phyloP scores from a whole-genome alignment of 2,888 invertebrate species.

The Serrognathus titanus region DNA sequence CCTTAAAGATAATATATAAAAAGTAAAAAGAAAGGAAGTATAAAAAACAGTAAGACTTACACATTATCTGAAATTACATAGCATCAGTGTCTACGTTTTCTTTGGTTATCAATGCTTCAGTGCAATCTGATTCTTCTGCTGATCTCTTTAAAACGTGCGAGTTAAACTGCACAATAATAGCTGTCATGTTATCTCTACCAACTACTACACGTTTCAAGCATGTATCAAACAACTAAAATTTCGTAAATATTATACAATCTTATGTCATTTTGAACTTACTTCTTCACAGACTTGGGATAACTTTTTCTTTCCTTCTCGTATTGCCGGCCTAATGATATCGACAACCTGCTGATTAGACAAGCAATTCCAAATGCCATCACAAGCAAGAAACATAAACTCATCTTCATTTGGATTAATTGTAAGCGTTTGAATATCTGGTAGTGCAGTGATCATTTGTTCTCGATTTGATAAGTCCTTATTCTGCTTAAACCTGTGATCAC shows the following conservation, averaged over 20 bases:
- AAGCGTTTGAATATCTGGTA: constrained; percentile 84
- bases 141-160: constrained; percentile 40
- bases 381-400: constrained; percentile 91
- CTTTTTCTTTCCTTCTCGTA: constrained; percentile 64
- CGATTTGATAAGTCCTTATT: constrained; percentile 72
- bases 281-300: constrained; percentile 91
- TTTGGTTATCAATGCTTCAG: constrained; percentile 41
- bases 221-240: constrained; percentile 83
- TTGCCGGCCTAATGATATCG: constrained; percentile 74
- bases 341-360: constrained; percentile 95
- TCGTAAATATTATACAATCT: background rate
- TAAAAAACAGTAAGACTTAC: too few species aligned
- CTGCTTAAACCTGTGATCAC: constrained; percentile 95
- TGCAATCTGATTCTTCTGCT: constrained; percentile 30
- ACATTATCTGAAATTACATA: too few species aligned
- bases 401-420: constrained; percentile 74
- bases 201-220: constrained; percentile 90
- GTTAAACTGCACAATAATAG: constrained; percentile 84
- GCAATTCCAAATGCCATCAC: constrained; percentile 96
- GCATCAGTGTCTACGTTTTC: constrained; percentile 17
- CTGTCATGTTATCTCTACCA: constrained; percentile 98
- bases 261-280: constrained; percentile 53
- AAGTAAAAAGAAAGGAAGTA: too few species aligned
- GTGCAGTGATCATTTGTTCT: constrained; percentile 96
- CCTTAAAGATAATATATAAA: too few species aligned